phyloP scores from a whole-genome alignment of 1,140 invertebrate genomes.

The Anoplophora glabripennis region DNA sequence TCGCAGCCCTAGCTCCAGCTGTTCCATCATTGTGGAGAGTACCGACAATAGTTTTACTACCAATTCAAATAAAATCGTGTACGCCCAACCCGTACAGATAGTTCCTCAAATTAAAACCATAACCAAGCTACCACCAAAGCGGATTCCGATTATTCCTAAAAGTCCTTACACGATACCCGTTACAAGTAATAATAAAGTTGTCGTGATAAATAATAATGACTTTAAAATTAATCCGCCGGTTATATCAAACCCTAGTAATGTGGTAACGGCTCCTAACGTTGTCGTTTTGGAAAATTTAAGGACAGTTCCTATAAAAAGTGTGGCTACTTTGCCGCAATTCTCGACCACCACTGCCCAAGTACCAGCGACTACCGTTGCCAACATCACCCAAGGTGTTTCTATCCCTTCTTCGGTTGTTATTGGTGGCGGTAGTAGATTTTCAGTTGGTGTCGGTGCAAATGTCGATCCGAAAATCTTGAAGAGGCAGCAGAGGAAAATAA shows the following conservation, averaged over 20 bases:
- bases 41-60: no score
- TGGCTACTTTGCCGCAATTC: slow-evolving; percentile 21
- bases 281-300: slow-evolving; percentile 37
- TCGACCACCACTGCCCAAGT: slow-evolving; percentile 9
- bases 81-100: slow-evolving; percentile 10
- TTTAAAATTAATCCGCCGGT: slow-evolving; percentile 9
- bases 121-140: slow-evolving; percentile 21
- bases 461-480: slow-evolving; percentile 62
- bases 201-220: slow-evolving; percentile 25
- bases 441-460: slow-evolving; percentile 2
- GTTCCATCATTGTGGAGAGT: no score
- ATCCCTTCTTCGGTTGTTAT: slow-evolving; percentile 20
- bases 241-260: background rate
- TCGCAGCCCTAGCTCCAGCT: no score
- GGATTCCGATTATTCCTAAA: slow-evolving; percentile 34
- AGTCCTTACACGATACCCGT: slow-evolving; percentile 19
- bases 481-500: slow-evolving; percentile 86
- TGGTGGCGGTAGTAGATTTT: slow-evolving; percentile 16
- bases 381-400: slow-evolving; percentile 12
- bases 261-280: slow-evolving; percentile 20
- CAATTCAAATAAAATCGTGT: slow-evolving; percentile 4
- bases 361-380: slow-evolving; percentile 13
- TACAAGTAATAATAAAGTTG: slow-evolving; percentile 27
- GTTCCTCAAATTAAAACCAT: slow-evolving; percentile 15
- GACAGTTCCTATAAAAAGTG: background rate